These are phyloP conservation scores for Cheirogaleus major DNA, from an alignment of 2,797 vertebrate genomes.

Conservation along the genomic window DNA sequence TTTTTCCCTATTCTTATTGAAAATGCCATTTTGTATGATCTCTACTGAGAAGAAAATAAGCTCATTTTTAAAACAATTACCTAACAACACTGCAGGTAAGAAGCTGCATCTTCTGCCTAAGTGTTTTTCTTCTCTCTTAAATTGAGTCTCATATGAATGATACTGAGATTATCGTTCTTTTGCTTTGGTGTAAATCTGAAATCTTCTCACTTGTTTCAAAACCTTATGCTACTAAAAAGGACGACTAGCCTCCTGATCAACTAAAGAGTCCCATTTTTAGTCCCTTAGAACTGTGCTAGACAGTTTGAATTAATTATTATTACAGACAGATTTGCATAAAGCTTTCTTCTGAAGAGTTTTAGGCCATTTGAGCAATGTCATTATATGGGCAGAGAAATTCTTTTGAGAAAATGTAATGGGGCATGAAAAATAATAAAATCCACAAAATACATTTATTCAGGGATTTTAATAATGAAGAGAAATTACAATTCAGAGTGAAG, in stretches of 20 bases:
- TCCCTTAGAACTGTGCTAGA: conserved; percentile 1
- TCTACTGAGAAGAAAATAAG: conserved; percentile 67
- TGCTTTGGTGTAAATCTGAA: conserved; percentile 50
- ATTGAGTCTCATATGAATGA: conserved; percentile 41
- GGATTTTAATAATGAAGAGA: conserved; percentile 69
- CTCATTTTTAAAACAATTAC: conserved; percentile 70
- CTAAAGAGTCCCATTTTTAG: not conserved
- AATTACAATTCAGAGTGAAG: conserved; percentile 63
- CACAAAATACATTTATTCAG: conserved; percentile 71
- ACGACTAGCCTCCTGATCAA: not conserved
- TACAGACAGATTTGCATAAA: conserved; percentile 53
- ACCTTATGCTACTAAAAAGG: not conserved
- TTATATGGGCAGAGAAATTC: conserved; percentile 60
- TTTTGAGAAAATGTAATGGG: conserved; percentile 72
- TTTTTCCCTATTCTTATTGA: conserved; percentile 53
- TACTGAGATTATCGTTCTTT: conserved; percentile 21
- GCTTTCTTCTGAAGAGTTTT: conserved; percentile 66
- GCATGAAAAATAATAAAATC: conserved; percentile 72
- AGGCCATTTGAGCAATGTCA: conserved; percentile 65
- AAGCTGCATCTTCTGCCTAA: conserved; percentile 52
- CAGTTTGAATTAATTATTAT: conserved; percentile 62
- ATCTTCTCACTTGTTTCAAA: conserved; percentile 47
- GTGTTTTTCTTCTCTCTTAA: conserved; percentile 48
- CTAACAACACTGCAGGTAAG: conserved; percentile 39
- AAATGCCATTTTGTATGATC: conserved; percentile 48